Percentiles rank a stretch among this genome's conserved stretches.
These are phyloP conservation scores for Subanguina moxae DNA, from an alignment of 1,140 invertebrate genomes.

Conservation along the genomic window DNA sequence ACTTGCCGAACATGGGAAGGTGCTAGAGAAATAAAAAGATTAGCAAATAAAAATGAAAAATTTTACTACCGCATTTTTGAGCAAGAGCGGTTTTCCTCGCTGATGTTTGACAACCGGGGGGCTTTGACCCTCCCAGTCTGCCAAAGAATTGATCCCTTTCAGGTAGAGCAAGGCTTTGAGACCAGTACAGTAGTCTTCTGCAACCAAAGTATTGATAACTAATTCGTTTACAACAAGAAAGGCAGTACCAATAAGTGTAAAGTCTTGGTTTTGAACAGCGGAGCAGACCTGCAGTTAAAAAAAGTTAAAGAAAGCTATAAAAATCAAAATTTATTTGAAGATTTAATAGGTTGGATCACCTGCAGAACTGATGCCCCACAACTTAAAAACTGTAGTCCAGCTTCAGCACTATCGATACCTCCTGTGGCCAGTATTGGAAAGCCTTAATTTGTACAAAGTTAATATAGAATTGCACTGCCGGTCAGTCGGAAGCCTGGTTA, in stretches of 20 bases:
- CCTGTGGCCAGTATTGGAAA: slow-evolving; percentile 89
- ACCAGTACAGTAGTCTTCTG: slow-evolving; percentile 77
- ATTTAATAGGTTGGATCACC: slow-evolving; percentile 62
- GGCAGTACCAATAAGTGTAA: slow-evolving; percentile 59
- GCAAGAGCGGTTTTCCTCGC: slow-evolving; percentile 79
- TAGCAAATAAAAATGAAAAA: background rate
- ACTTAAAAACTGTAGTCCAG: slow-evolving; percentile 83
- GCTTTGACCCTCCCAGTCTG: slow-evolving; percentile 85
- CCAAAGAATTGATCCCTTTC: slow-evolving; percentile 66
- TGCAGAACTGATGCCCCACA: slow-evolving; percentile 85
- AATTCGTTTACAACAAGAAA: slow-evolving; percentile 61
- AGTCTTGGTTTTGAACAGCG: slow-evolving; percentile 88
- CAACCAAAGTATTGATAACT: background rate
- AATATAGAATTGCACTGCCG: too few species aligned
- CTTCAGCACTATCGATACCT: slow-evolving; percentile 91
- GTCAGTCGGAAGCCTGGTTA: too few species aligned
- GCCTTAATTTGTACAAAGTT: slow-evolving; percentile 53
- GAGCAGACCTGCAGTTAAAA: slow-evolving; percentile 90
- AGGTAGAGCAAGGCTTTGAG: slow-evolving; percentile 84
- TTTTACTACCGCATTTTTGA: slow-evolving; percentile 63
- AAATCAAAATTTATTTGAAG: slow-evolving; percentile 1
- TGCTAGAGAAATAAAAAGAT: slow-evolving; percentile 60
- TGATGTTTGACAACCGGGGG: slow-evolving; percentile 82
- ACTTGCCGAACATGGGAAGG: slow-evolving; percentile 85
- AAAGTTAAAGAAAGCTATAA: slow-evolving; percentile 22